Evolutionary conservation across 2,113 vertebrate genomes (phyloP), one percentile per base, ranked within the genome.

Genomic region (Theristicus caerulescens): DNA sequence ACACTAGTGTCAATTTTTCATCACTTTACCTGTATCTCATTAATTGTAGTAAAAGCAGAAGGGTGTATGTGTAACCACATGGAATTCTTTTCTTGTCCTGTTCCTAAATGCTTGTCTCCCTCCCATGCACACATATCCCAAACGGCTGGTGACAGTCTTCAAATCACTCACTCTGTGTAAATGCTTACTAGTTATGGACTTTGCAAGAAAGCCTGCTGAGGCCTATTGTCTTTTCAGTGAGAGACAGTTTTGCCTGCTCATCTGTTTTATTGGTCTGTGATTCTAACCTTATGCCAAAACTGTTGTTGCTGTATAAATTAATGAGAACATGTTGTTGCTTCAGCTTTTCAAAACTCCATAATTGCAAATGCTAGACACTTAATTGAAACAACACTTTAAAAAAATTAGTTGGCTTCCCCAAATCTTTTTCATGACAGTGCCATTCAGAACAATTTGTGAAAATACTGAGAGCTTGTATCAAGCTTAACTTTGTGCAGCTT

Each of bases 271-370:
- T 93, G 83, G 90, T 89, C 87, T 85, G 38, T 0, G 1, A 27
- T 76, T 93, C 87, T 95, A 95, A 91, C 61, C 69, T 91, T 40
- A 17, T 93, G 94, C 94, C 96, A 97, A 94, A 95, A 82, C 55
- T 88, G 78, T 95, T 97, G 96, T 78, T 97, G 86, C 77, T 97
- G 76, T 79, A 86, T 96, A 96, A 98, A 97, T 98, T 97, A 97
- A 96, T 80, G 36, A 97, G 81, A 94, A 58, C 49, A 87, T 84
- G 77, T 86, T 96, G 85, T 88, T 96, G 49, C 91, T 93, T 86
- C 92, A 95, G 92, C 80, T 96, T 96, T 82, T 97, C 81, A 95
- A 95, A 97, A 93, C 71, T 88, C 61, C 36, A 0, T 95, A 94
- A 94, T 54, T 96, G 83, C 46, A 93, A 87, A 92, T 79, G 71